Evolutionary conservation across 1,140 invertebrate species (phyloP), one percentile per base, ranked within the genome.

Genomic region (Pseudomyrmex concolor): DNA sequence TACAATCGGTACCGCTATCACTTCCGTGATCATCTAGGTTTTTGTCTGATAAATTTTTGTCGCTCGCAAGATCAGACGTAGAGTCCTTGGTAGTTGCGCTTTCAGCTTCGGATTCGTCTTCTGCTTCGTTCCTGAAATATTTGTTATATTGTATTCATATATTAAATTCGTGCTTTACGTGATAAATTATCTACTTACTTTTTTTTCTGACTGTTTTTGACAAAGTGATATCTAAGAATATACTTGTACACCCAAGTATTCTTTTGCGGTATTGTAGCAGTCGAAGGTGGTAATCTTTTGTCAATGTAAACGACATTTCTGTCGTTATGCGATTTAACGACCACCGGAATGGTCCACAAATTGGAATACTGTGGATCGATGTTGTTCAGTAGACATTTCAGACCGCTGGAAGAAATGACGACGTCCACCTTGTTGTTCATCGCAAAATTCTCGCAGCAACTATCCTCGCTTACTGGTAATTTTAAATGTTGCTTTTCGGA

Each of bases 291-390:
- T 55, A 94, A 85, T 55, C 91, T 87, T 85, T 95, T 94, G 83
- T 95, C 93, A 12, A 95, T 84, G 76, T 93, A 95, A 50, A 94
- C 89, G 68, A 95, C 84, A 82, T 92, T 94, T 83, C 92, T 94
- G 5, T 60, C 83, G 45, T 89, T 87, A 5, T 92, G 85, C 50
- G 89, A 88, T 90, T 94, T 94, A 1, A 95, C 86, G 5, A 91
- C 74, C 45, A 95, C 50, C 4, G 94, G 94, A 73, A 95, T 89
- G 60, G 92, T 86, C 95, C 95, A 95, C 17, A 84, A 80, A 60
- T 76, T 90, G 63, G 90, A 89, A 63, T 88, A 80, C 78, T 87
- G 88, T 13, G 91, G 89, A 50, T 87, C 87, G 45, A 90, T 68
- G 86, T 93, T 94, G 85, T 92, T 91, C 43, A 92, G 84, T 12